These are phyloP conservation scores for Pluvialis apricaria DNA, from an alignment of 2,113 vertebrate species.

Conservation along the genomic window DNA sequence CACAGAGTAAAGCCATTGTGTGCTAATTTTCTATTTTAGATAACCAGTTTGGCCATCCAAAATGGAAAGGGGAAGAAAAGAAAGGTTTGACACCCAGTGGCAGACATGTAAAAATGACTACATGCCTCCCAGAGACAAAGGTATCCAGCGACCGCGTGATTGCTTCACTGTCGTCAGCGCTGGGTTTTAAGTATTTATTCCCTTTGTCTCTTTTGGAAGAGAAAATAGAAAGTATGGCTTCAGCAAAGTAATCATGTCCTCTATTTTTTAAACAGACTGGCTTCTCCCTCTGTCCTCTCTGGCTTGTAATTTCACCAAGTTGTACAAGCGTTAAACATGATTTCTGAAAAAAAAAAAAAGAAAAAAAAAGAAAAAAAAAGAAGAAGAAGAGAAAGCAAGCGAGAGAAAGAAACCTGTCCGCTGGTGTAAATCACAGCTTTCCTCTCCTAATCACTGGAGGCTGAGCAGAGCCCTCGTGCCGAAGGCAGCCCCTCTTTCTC, in stretches of 20 bases:
- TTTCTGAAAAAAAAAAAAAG: neutral
- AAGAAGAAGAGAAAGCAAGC: neutral
- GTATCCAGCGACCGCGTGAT: slow-evolving; percentile 78
- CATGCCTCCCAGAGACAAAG: slow-evolving; percentile 81
- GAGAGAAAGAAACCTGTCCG: slow-evolving; percentile 20
- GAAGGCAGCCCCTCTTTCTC: slow-evolving; percentile 11
- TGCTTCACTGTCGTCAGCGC: slow-evolving; percentile 75
- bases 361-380: too few species aligned
- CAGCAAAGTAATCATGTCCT: slow-evolving; percentile 78
- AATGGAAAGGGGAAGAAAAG: slow-evolving; percentile 82
- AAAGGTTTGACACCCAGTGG: slow-evolving; percentile 84
- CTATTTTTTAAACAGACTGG: slow-evolving; percentile 65
- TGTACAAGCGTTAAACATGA: slow-evolving; percentile 75
- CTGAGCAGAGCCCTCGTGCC: neutral
- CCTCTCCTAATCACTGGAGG: neutral
- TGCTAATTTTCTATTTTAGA: slow-evolving; percentile 91
- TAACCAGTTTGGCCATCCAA: slow-evolving; percentile 84
- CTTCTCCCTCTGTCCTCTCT: slow-evolving; percentile 68
- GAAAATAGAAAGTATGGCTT: slow-evolving; percentile 75
- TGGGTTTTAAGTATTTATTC: slow-evolving; percentile 79
- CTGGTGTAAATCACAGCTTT: neutral
- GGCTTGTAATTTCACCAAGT: slow-evolving; percentile 81
- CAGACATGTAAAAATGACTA: slow-evolving; percentile 80
- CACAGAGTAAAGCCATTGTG: slow-evolving; percentile 84
- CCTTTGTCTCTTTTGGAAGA: slow-evolving; percentile 80